phyloP scores from a whole-genome alignment of 2,797 vertebrate genomes.

The Enteromius viviparus region DNA sequence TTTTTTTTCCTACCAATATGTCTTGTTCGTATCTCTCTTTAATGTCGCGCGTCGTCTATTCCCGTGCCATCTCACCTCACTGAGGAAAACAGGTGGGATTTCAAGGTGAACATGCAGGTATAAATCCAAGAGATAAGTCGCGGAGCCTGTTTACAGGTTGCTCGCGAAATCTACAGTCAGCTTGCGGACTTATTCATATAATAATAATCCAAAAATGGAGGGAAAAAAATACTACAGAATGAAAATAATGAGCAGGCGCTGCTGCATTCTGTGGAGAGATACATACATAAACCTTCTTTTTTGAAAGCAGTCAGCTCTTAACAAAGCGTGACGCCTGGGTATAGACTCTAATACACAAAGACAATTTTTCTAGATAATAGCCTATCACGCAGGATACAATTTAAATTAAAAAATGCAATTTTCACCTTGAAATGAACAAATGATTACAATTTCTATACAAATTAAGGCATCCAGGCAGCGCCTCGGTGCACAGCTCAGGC shows the following conservation, averaged over 20 bases:
- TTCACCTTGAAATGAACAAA: slow-evolving; percentile 99
- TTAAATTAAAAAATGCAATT: slow-evolving; percentile 99
- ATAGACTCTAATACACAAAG: slow-evolving; percentile 87
- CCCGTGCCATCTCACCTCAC: slow-evolving; percentile 26
- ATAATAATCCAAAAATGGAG: slow-evolving; percentile 68
- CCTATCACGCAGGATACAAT: slow-evolving; percentile 92
- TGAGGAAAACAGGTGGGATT: slow-evolving; percentile 35
- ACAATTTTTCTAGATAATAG: slow-evolving; percentile 94
- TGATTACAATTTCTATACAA: slow-evolving; percentile 99
- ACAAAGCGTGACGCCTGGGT: slow-evolving; percentile 81
- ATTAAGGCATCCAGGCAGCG: slow-evolving; percentile 99
- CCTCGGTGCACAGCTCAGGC: slow-evolving; percentile 96
- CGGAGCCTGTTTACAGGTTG: slow-evolving; percentile 56
- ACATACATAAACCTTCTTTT: slow-evolving; percentile 79
- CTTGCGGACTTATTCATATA: slow-evolving; percentile 73
- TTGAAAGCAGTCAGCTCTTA: slow-evolving; percentile 85
- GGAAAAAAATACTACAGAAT: slow-evolving; percentile 68
- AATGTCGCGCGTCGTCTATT: slow-evolving; percentile 25
- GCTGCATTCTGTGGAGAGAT: slow-evolving; percentile 75
- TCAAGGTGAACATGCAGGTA: slow-evolving; percentile 51
- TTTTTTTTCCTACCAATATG: slow-evolving; percentile 48
- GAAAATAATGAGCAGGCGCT: slow-evolving; percentile 60
- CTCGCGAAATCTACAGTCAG: slow-evolving; percentile 54
- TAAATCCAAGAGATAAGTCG: slow-evolving; percentile 53
- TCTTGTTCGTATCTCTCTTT: slow-evolving; percentile 41